Conservation (phyloP, 1,140 invertebrate species). For the Spodoptera frugiperda region DNA sequence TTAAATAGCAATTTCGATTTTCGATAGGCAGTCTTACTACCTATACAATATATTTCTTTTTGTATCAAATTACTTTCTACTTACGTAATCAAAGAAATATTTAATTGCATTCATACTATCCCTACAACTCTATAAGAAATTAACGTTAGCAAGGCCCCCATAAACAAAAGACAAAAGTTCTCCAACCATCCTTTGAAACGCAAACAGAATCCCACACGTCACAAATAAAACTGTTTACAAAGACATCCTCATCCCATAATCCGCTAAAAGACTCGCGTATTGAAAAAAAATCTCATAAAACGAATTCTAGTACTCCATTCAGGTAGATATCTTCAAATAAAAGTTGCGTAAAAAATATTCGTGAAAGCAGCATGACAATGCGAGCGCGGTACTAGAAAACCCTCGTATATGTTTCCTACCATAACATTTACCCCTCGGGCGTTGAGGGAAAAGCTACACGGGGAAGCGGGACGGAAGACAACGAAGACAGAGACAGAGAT, state of each 20-base stretch:
- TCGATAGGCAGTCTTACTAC: no score
- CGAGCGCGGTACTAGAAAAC: slow-evolving; percentile 73
- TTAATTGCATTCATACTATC: no score
- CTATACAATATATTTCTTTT: no score
- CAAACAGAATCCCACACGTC: slow-evolving; percentile 29
- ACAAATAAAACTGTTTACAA: slow-evolving; percentile 70
- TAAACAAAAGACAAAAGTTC: background rate
- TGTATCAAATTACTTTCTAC: no score
- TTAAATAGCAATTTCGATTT: no score
- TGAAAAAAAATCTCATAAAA: slow-evolving; percentile 83
- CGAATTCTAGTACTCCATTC: slow-evolving; percentile 82
- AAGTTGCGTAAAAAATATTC: slow-evolving; percentile 82
- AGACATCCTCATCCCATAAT: slow-evolving; percentile 75
- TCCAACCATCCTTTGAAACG: background rate
- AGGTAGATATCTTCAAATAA: slow-evolving; percentile 81
- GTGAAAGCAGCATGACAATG: slow-evolving; percentile 75
- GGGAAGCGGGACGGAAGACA: slow-evolving; percentile 56
- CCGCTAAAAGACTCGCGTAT: slow-evolving; percentile 72
- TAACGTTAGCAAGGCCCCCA: background rate
- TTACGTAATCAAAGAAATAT: no score
- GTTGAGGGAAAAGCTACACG: slow-evolving; percentile 82
- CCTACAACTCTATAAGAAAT: background rate
- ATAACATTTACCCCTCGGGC: slow-evolving; percentile 85
- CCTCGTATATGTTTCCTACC: slow-evolving; percentile 84
- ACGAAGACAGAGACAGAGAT: slow-evolving; percentile 55